These are phyloP conservation scores for Eilema caniola DNA, from an alignment of 2,888 invertebrate genomes.

Conservation along the genomic window DNA sequence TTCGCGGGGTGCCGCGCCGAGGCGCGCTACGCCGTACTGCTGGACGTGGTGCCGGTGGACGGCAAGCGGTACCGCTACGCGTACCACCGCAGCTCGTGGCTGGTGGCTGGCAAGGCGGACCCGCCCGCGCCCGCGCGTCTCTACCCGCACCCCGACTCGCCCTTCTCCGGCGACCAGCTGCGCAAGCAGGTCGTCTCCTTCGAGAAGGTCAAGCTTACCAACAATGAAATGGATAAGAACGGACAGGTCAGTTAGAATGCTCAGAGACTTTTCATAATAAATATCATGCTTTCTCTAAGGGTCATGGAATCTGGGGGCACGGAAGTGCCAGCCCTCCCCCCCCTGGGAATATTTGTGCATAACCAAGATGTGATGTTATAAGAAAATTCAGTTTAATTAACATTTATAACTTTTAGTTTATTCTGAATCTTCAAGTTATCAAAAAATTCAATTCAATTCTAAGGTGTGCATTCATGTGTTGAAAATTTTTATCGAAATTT, in stretches of 20 bases:
- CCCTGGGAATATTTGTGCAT: too few species aligned
- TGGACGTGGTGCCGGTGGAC: constrained; percentile 99
- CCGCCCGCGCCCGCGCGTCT: constrained; percentile 97
- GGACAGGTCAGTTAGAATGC: constrained; percentile 91
- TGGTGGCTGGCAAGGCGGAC: constrained; percentile 99
- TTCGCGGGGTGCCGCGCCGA: constrained; percentile 94
- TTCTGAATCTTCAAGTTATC: background rate
- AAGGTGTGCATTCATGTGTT: background rate
- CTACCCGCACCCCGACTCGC: constrained; percentile 98
- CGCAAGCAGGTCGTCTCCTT: constrained; percentile 98
- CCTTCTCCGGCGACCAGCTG: constrained; percentile 97
- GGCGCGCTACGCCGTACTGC: constrained; percentile 95
- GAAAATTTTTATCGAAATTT: background rate
- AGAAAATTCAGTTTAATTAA: too few species aligned
- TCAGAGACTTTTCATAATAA: background rate
- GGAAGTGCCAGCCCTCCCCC: too few species aligned
- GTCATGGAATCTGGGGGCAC: too few species aligned
- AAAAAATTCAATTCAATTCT: background rate
- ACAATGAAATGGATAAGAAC: constrained; percentile 98
- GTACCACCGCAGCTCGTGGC: constrained; percentile 99
- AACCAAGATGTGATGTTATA: too few species aligned
- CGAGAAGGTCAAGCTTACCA: constrained; percentile 99
- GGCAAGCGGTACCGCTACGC: constrained; percentile 98
- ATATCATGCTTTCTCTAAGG: background rate
- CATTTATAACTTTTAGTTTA: too few species aligned